phyloP scores from a whole-genome alignment of 2,113 vertebrate species.

The Lucifuga dentata region DNA sequence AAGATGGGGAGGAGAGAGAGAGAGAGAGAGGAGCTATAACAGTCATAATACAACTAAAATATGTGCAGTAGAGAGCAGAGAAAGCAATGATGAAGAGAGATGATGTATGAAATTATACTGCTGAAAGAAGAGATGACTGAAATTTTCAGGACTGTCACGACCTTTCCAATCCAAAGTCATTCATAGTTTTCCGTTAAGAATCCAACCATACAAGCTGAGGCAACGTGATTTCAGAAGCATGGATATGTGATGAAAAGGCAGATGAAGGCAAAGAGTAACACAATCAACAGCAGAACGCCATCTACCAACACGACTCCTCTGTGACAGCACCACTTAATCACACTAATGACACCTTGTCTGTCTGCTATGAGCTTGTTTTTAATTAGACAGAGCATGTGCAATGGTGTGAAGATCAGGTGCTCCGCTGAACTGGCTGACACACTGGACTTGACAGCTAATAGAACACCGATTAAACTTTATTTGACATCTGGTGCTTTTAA shows the following conservation, averaged over 20 bases:
- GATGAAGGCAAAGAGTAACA: background rate
- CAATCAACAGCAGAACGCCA: background rate
- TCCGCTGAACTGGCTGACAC: constrained; percentile 8
- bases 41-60: no score
- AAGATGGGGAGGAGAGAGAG: no score
- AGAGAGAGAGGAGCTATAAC: no score
- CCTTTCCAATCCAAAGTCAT: no score
- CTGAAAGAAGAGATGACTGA: background rate
- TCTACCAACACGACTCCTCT: background rate
- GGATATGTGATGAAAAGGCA: background rate
- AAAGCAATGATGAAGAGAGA: no score
- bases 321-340: constrained; percentile 27
- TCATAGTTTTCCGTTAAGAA: no score
- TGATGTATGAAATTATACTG: background rate
- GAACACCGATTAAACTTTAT: constrained; percentile 44
- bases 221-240: background rate
- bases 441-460: constrained; percentile 36
- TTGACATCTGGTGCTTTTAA: constrained; percentile 35
- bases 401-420: constrained; percentile 43
- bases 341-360: constrained; percentile 9
- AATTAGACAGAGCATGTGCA: constrained; percentile 27
- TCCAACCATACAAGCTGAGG: no score
- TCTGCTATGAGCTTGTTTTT: constrained; percentile 3
- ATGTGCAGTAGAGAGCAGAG: no score
- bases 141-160: no score